phyloP scores from a whole-genome alignment of 2,888 invertebrate species.

The Resseliella maxima region DNA sequence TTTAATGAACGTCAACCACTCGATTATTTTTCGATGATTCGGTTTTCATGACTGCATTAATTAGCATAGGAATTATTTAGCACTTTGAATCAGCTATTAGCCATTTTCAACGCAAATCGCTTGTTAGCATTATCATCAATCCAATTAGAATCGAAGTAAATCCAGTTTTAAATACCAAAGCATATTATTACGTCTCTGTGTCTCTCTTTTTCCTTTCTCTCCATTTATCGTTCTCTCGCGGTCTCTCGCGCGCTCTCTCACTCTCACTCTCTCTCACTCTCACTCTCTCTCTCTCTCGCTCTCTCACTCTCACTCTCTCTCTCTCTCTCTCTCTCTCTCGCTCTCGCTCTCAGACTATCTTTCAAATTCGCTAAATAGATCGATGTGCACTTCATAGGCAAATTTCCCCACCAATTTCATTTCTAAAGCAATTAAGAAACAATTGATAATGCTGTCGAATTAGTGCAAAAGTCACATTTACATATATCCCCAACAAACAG shows the following conservation, averaged over 20 bases:
- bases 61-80: slow-evolving; percentile 35
- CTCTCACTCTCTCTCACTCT: too few species aligned
- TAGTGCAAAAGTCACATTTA: slow-evolving; percentile 17
- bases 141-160: background rate
- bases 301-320: too few species aligned
- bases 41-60: slow-evolving; percentile 40
- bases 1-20: background rate
- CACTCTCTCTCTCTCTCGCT: too few species aligned
- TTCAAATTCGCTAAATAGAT: background rate
- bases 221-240: too few species aligned
- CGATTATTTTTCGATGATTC: background rate
- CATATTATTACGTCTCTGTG: background rate
- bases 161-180: background rate
- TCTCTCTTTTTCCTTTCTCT: background rate
- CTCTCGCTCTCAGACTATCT: too few species aligned
- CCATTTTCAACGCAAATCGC: slow-evolving; percentile 19
- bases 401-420: slow-evolving; percentile 29
- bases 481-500: background rate
- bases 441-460: slow-evolving; percentile 25
- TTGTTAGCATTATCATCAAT: slow-evolving; percentile 45
- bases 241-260: too few species aligned
- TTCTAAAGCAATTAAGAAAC: slow-evolving; percentile 45
- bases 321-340: too few species aligned
- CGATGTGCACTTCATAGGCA: background rate
- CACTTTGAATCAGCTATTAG: slow-evolving; percentile 5